Percentiles rank a stretch among this genome's conserved stretches.
Evolutionary conservation across 2,113 vertebrate genomes (phyloP).

Genomic region (Connochaetes taurinus): DNA sequence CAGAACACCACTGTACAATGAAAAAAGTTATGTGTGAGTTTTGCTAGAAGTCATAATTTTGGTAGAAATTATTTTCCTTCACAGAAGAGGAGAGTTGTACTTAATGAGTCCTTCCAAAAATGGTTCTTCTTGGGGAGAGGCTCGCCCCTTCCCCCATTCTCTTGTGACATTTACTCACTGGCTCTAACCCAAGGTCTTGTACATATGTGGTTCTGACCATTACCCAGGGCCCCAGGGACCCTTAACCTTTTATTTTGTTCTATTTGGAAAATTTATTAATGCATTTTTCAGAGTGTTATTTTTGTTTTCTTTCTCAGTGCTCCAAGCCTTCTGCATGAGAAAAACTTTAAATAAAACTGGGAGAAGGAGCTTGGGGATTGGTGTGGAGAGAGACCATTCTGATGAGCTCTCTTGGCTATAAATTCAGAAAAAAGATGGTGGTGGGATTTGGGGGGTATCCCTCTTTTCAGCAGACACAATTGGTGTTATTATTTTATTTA

Average conservation of each 20-base stretch:
- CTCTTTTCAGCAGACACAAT: not conserved
- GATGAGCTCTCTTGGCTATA: not conserved
- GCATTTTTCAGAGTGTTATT: not conserved
- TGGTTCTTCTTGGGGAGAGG: not conserved
- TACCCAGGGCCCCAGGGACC: not conserved
- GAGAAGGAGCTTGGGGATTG: not conserved
- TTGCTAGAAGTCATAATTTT: not conserved
- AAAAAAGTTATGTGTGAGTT: not conserved
- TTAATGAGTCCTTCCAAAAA: not conserved
- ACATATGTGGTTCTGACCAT: not conserved
- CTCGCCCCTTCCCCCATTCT: rapidly evolving
- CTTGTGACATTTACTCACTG: not conserved
- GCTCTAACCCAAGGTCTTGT: not conserved
- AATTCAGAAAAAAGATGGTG: not conserved
- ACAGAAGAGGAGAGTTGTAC: not conserved
- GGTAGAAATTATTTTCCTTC: not conserved
- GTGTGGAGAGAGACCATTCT: not conserved
- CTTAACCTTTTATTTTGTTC: not conserved
- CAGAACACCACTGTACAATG: not conserved
- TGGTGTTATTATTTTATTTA: not conserved
- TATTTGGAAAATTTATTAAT: not conserved
- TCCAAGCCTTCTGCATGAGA: not conserved
- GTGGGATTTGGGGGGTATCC: not conserved
- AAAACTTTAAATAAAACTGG: not conserved
- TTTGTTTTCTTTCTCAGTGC: not conserved